Evolutionary conservation across 1,140 invertebrate species (phyloP), one percentile per base, ranked within the genome.

Genomic region (Pectinophora gossypiella): DNA sequence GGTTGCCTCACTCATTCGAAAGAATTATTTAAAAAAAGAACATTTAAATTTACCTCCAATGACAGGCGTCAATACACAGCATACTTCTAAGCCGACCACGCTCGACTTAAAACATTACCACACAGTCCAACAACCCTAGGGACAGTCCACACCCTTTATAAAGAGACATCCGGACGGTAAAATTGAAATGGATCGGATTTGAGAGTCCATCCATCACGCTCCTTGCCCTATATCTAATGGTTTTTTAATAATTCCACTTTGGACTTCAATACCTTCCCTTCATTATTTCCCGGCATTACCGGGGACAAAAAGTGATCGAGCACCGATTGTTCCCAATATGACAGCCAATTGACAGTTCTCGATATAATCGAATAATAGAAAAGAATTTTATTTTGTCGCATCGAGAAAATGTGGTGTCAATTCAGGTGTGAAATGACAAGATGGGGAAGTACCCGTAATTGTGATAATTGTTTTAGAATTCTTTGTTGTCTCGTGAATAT

Each of bases 121-220:
- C 72, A 67, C n/a, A n/a, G n/a, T n/a, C n/a, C n/a, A n/a, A n/a
- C n/a, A n/a, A n/a, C 75, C 61, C 72, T 13, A 50, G 77, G 79
- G 78, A 81, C 59, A 15, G 7, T 3, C 61, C 56, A 72, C 79
- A 79, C 80, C 80, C 78, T 76, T 81, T 85, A 65, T 64, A 62
- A 67, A 69, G 64, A 74, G 76, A 76, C 73, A 75, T 64, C 65
- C 64, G 57, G 61, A 56, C 51, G 56, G 49, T 62, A 66, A 75
- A 86, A 86, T 84, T 86, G 83, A 86, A 81, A 86, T 86, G 83
- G 83, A 86, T 86, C 71, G 80, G 54, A 75, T 76, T 72, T 59
- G 56, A 83, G 78, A 79, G 83, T 68, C 79, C 76, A 86, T 86
- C 83, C 70, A 86, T 86, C 83, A 86, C 63, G 64, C 46, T 64